These are phyloP conservation scores for Danio choprae DNA, from an alignment of 2,797 vertebrate genomes.

Conservation along the genomic window DNA sequence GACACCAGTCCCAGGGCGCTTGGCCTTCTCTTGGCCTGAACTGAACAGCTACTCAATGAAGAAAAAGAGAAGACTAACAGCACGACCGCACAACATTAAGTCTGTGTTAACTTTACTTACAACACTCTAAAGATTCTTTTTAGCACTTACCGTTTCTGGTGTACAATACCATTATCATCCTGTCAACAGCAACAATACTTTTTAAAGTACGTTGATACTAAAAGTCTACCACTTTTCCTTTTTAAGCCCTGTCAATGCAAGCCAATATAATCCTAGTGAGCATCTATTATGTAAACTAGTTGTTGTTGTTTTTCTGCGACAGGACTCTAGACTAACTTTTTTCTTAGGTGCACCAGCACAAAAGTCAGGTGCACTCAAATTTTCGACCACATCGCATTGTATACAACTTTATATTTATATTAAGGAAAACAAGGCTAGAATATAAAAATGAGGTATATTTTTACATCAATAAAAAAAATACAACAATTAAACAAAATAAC, in stretches of 20 bases:
- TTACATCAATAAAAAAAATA: no score
- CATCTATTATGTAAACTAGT: background rate
- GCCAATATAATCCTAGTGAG: background rate
- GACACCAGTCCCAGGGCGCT: slow-evolving; percentile 11
- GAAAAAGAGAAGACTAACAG: slow-evolving; percentile 12
- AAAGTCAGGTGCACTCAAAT: no score
- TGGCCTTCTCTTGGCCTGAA: slow-evolving; percentile 29
- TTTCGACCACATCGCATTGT: no score
- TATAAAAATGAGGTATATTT: no score
- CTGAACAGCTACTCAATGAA: slow-evolving; percentile 29
- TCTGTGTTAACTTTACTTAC: background rate
- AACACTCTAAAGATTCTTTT: background rate
- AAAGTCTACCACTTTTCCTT: background rate
- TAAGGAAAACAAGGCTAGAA: no score
- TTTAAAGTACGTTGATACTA: background rate
- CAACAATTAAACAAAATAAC: no score
- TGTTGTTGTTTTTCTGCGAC: no score
- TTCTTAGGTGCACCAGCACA: no score
- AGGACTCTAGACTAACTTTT: no score
- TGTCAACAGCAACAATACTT: background rate
- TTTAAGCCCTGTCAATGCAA: background rate
- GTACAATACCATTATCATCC: background rate
- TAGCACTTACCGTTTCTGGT: background rate
- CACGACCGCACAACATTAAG: slow-evolving; percentile 10
- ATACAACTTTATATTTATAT: no score